phyloP scores from a whole-genome alignment of 2,888 invertebrate species.

The Dioctria linearis region DNA sequence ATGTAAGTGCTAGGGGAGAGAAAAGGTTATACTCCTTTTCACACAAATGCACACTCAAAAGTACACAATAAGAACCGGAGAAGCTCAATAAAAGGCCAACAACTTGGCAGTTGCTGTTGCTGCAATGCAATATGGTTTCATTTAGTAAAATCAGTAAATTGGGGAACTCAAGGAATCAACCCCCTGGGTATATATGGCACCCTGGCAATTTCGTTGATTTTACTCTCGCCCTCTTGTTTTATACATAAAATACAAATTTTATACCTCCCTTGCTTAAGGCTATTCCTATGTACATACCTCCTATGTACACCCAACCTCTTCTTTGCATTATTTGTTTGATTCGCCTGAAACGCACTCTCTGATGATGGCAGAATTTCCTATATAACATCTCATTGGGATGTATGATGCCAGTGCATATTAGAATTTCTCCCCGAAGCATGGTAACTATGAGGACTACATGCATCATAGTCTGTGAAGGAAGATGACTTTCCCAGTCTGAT shows the following conservation, averaged over 20 bases:
- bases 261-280: constrained; percentile 13
- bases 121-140: constrained; percentile 47
- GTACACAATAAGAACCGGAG: not conserved
- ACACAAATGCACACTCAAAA: constrained; percentile 12
- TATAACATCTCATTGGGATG: constrained; percentile 33
- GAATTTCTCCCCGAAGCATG: constrained; percentile 5
- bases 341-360: constrained; percentile 22
- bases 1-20: not conserved
- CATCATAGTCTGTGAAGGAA: not conserved
- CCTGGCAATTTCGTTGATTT: constrained; percentile 29
- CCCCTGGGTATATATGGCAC: constrained; percentile 36
- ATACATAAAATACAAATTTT: constrained; percentile 40
- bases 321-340: constrained; percentile 9
- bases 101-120: constrained; percentile 22
- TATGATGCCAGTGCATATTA: constrained; percentile 2
- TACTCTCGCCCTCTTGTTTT: constrained; percentile 12
- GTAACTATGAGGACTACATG: not conserved
- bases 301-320: not conserved
- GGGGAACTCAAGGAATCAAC: constrained; percentile 49
- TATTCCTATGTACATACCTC: not conserved
- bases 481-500: constrained; percentile 32
- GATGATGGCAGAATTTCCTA: constrained; percentile 12
- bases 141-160: constrained; percentile 53
- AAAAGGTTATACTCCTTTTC: constrained; percentile 8
- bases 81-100: constrained; percentile 46